Percentiles rank a stretch among this genome's conserved stretches.
phyloP scores from a whole-genome alignment of 1,140 invertebrate genomes.

The Nasonia giraulti region DNA sequence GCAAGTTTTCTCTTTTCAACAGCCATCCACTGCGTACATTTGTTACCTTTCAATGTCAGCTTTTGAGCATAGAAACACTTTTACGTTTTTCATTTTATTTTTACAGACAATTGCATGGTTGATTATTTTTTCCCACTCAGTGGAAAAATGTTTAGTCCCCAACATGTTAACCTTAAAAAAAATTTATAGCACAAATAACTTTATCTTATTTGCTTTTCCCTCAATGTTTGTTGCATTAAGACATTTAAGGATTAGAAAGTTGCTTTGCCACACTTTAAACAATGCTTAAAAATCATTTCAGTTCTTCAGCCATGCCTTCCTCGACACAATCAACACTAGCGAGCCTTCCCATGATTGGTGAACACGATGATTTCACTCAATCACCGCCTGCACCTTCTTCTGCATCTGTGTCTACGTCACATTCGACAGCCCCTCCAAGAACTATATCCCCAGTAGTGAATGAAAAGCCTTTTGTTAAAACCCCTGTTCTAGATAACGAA shows the following conservation, averaged over 20 bases:
- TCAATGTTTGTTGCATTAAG: too few relatives aligned
- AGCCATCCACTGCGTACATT: neutral
- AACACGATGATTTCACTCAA: conserved; percentile 75
- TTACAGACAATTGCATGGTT: neutral
- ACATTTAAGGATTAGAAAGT: too few relatives aligned
- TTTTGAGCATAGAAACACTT: neutral
- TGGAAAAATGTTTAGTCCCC: neutral
- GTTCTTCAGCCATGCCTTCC: conserved; percentile 75
- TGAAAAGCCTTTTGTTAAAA: conserved; percentile 53
- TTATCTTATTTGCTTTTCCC: neutral
- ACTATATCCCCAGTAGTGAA: conserved; percentile 50
- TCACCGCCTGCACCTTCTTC: conserved; percentile 55
- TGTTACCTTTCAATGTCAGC: neutral
- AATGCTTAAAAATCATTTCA: conserved; percentile 59
- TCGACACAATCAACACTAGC: conserved; percentile 79
- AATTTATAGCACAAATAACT: neutral
- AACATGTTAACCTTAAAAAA: neutral
- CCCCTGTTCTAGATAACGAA: conserved; percentile 55
- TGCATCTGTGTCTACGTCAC: conserved; percentile 49
- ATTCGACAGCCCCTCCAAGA: conserved; percentile 55
- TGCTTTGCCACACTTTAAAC: conserved; percentile 7
- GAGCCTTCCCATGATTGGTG: conserved; percentile 86
- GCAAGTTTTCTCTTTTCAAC: neutral
- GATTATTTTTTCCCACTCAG: neutral
- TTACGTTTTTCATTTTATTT: neutral